Evolutionary conservation across 2,113 vertebrate species (phyloP), one percentile per base, ranked within the genome.

Genomic region (Danionella cerebrum): DNA sequence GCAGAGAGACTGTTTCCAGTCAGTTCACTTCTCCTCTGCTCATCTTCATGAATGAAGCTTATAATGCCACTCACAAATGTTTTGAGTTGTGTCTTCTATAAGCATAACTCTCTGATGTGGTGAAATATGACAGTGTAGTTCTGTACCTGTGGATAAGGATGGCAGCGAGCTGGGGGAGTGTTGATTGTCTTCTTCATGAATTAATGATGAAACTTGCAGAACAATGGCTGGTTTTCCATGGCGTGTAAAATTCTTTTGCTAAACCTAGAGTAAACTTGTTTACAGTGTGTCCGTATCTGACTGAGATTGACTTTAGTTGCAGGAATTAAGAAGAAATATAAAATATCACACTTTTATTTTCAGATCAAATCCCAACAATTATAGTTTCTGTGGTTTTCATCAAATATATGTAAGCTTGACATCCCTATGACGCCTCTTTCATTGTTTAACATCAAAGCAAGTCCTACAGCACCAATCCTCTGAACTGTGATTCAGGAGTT

Each of bases 1-100:
- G 27, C 86, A 91, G 67, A 77, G 80, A 75, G 91, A 89, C 81
- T 98, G 95, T 80, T 95, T 98, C 84, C 96, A 97, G 95, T 98
- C 79, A 90, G 96, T 91, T 65, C 27, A 27, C 22, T 55, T 29
- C 22, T 39, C 42, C 92, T 96, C 81, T n/a, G n/a, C n/a, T n/a
- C n/a, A n/a, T n/a, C n/a, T n/a, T n/a, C n/a, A n/a, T n/a, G n/a
- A n/a, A n/a, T n/a, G n/a, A n/a, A n/a, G n/a, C n/a, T n/a, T n/a
- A n/a, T n/a, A n/a, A 14, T 41, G 36, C 42, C 24, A 27, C 3
- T 7, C 36, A 27, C 4, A 59, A 59, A 6, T 13, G 24, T 27
- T 41, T 59, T 16, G 3, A 25, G 21, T 24, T 4, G 27, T 35
- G 3, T 53, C 33, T 36, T 18, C 47, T 16, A 11, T 39, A 5